Conservation (phyloP, 2,888 invertebrate genomes). For the Pammene aurita region DNA sequence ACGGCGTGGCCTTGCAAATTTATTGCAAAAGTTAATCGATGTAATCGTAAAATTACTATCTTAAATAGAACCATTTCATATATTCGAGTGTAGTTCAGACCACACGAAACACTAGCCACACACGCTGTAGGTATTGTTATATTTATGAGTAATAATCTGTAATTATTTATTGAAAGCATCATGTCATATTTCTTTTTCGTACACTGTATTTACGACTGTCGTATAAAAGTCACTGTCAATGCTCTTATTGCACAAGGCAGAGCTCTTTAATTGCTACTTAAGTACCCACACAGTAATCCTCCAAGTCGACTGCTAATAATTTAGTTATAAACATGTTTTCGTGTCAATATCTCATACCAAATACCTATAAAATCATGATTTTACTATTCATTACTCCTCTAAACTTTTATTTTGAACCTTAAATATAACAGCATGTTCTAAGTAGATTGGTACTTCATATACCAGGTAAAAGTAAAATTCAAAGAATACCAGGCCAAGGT, state of each 20-base stretch:
- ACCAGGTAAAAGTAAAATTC: conserved; percentile 6
- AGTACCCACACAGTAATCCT: conserved; percentile 21
- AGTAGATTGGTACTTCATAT: not conserved
- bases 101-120: conserved; percentile 22
- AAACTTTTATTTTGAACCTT: not conserved
- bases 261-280: conserved; percentile 28
- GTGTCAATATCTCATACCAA: not conserved
- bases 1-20: not conserved
- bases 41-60: conserved; percentile 4
- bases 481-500: conserved; percentile 53
- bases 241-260: conserved; percentile 7
- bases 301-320: not conserved
- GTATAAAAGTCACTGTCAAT: conserved; percentile 24
- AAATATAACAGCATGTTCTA: not conserved
- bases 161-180: conserved; percentile 28
- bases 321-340: conserved; percentile 2
- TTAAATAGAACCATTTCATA: conserved; percentile 6
- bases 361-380: not conserved
- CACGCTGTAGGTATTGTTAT: conserved; percentile 12
- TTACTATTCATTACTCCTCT: not conserved
- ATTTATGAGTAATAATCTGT: conserved; percentile 7
- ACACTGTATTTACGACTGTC: conserved; percentile 12
- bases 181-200: conserved; percentile 7
- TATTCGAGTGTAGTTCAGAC: conserved; percentile 12
- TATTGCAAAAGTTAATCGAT: conserved; percentile 18